Percentiles rank a stretch among this genome's conserved stretches.
These are phyloP conservation scores for Heterotilapia buettikoferi DNA, from an alignment of 2,113 vertebrate species.

Conservation along the genomic window DNA sequence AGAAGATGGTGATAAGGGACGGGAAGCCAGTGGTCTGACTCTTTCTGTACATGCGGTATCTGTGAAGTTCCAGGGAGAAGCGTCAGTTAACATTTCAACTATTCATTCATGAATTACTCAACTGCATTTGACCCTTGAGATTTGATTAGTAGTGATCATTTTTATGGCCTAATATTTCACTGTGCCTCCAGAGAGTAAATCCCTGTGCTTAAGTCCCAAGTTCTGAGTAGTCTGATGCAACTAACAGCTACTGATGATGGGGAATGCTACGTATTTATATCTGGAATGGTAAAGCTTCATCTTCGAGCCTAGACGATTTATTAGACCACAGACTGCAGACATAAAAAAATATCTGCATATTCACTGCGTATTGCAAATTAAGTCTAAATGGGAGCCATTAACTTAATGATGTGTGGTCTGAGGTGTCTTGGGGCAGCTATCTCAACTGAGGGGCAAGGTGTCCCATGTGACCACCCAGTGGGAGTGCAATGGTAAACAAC, in stretches of 20 bases:
- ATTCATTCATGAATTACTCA: neutral
- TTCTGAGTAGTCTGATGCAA: neutral
- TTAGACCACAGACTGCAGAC: neutral
- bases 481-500: constrained; percentile 47
- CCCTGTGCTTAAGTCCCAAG: neutral
- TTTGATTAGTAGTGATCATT: neutral
- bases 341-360: neutral
- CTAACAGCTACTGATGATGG: neutral
- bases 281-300: neutral
- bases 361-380: neutral
- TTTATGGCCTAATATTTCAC: neutral
- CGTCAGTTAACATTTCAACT: neutral
- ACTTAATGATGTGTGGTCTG: neutral
- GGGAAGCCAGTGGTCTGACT: constrained; percentile 99
- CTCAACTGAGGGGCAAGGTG: constrained; percentile 9
- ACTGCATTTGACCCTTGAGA: neutral
- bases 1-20: constrained; percentile 98
- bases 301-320: neutral
- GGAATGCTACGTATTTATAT: neutral
- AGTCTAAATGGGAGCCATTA: neutral
- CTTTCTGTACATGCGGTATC: constrained; percentile 99
- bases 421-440: neutral
- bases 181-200: neutral
- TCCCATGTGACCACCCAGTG: constrained; percentile 35
- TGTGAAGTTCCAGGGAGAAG: constrained; percentile 41